Evolutionary conservation across 2,888 invertebrate genomes (phyloP), one percentile per base, ranked within the genome.

Genomic region (Lumbricus terrestris): DNA sequence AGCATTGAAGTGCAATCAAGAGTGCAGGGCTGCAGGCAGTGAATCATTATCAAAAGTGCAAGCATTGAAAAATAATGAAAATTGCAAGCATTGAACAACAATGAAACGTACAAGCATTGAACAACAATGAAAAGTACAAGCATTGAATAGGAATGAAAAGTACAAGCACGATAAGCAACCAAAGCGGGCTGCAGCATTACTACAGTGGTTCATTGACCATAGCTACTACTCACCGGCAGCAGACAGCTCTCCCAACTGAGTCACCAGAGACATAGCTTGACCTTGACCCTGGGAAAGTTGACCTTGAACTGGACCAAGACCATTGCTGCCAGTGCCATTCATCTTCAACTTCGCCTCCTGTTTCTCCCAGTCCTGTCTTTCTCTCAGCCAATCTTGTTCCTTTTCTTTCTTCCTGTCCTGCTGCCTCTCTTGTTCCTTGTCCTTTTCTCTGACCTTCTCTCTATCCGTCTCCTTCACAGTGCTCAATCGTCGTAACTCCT

Each of bases 351-450:
- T 88, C 38, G 42, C 69, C 42, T 38, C 89, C 47, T 91, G 35
- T 34, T 37, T 85, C 89, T 89, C 90, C 90, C 90, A 83, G 83
- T 90, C 88, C 88, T 90, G 40, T 91, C 88, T 90, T 88, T 90
- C 89, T 90, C 88, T 90, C 90, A 88, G 38, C 90, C 91, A 54
- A 34, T 90, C 89, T 82, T n/a, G 33, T 47, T 40, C 89, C 40
- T 82, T 40, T 29, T 42, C 89, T 89, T 35, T 89, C 47, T 47
- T 85, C n/a, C 47, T 82, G 69, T 69, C 90, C 82, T 85, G 89
- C 88, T 90, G 47, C 69, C 90, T 90, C 69, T 82, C 88, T 89
- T 47, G 47, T 5, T 47, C 47, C n/a, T 69, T 69, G 69, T 69
- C 69, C 69, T 69, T 69, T 23, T 47, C 47, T 47, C 47, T 16